A percentile compares a stretch with the other conserved stretches of the same genome.
phyloP scores from a whole-genome alignment of 1,140 invertebrate genomes.

The Cherax quadricarinatus region DNA sequence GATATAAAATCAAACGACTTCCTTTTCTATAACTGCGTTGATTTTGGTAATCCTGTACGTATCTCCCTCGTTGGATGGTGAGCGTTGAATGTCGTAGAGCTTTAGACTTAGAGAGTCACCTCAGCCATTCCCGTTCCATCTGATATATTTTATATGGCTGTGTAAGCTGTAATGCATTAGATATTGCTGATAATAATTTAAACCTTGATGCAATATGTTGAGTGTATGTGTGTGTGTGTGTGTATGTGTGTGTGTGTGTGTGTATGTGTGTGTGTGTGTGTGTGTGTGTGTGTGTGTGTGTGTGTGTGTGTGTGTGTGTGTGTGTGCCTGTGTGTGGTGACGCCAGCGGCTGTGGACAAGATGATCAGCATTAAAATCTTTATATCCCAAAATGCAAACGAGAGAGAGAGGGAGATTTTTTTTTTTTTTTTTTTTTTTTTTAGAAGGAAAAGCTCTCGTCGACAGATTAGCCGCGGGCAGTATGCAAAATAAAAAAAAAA shows the following conservation, averaged over 20 bases:
- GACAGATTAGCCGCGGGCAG: no score
- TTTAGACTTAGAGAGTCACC: constrained; percentile 35
- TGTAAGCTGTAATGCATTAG: constrained; percentile 30
- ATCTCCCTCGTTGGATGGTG: constrained; percentile 35
- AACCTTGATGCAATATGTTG: constrained; percentile 21
- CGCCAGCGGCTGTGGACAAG: neutral
- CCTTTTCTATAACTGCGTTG: constrained; percentile 28
- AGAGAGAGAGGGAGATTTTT: neutral
- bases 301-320: neutral
- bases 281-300: no score
- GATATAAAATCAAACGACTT: constrained; percentile 46
- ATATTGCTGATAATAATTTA: constrained; percentile 16
- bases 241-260: neutral
- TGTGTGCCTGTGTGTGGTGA: neutral
- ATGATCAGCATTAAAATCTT: no score
- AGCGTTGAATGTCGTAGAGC: constrained; percentile 18
- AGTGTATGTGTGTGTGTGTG: neutral
- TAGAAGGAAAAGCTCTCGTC: neutral
- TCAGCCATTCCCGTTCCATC: constrained; percentile 44
- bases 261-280: neutral
- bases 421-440: neutral
- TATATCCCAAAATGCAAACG: neutral
- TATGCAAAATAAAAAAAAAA: no score
- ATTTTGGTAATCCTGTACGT: neutral
- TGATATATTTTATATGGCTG: constrained; percentile 33